Evolutionary conservation across 2,797 vertebrate genomes (phyloP), one percentile per base, ranked within the genome.

Genomic region (Erethizon dorsatum): DNA sequence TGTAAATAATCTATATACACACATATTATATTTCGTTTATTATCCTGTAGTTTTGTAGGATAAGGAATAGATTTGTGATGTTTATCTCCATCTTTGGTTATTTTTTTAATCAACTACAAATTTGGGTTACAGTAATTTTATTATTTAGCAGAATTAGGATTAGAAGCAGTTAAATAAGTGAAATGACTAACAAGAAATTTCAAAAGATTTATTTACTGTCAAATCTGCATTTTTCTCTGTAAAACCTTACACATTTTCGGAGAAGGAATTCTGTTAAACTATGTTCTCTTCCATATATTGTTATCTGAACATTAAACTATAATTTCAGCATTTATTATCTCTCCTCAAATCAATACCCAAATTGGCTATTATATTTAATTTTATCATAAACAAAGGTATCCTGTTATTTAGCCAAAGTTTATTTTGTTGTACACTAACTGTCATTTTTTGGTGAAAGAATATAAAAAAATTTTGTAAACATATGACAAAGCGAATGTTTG

Each of bases 341-440:
- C 9, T 92, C 33, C 28, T 31, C 57, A 50, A 92, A 87, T 67
- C 24, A 85, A 1, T 92, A 59, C 0, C 28, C 13, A 85, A 15
- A 28, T 88, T 90, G 31, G n/a, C 80, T 96, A 63, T 77, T 67
- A 67, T 83, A 75, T 67, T 89, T 88, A 91, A 56, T 86, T 86
- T 37, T 95, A 8, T 83, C n/a, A 67, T 84, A 75, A 45, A 33
- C 37, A 90, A 63, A 7, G 7, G 0, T 63, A 88, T 83, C 4
- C 26, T 91, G 47, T 86, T 87, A 63, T 77, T 95, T 97, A 94
- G 82, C 26, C 54, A 65, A 73, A 79, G 11, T 90, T 83, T 90
- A 7, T 88, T 88, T 89, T 91, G 90, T 77, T 90, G 37, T 83
- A 79, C 1, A 15, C 52, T 94, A 90, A 71, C 4, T 90, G 85